Evolutionary conservation across 2,113 vertebrate species (phyloP).

Genomic region (Apaloderma vittatum): DNA sequence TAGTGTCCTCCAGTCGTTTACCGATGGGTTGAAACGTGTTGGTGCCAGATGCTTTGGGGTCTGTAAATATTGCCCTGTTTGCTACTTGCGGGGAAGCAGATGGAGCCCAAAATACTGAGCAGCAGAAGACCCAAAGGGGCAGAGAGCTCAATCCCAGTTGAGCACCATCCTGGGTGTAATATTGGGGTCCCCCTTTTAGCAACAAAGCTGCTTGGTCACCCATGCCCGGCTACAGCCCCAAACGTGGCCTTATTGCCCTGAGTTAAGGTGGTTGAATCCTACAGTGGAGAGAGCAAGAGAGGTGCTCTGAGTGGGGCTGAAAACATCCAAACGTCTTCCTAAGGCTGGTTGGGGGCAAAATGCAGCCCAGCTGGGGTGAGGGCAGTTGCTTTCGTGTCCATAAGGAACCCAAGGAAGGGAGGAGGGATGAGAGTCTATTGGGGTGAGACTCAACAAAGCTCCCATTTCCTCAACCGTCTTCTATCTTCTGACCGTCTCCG

Average conservation of each 20-base stretch:
- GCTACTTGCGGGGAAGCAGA: background rate
- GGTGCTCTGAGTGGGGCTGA: background rate
- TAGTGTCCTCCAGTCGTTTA: background rate
- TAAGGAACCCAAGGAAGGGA: background rate
- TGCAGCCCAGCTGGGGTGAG: background rate
- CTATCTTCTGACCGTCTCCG: background rate
- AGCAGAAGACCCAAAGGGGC: background rate
- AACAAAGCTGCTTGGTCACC: background rate
- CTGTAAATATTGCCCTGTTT: slow-evolving; percentile 13
- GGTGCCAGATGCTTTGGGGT: background rate
- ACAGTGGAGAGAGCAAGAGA: background rate
- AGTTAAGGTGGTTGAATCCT: background rate
- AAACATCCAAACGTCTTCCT: background rate
- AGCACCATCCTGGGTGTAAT: fast-evolving
- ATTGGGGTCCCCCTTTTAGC: background rate
- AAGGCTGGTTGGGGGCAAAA: background rate
- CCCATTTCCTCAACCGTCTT: background rate
- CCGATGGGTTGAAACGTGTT: background rate
- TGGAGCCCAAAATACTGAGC: background rate
- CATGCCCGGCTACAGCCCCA: fast-evolving
- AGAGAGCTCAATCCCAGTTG: background rate
- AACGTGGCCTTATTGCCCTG: fast-evolving
- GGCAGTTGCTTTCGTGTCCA: fast-evolving
- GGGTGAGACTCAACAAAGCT: background rate
- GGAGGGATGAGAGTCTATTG: fast-evolving